These are phyloP conservation scores for Prionailurus viverrinus DNA, from an alignment of 2,113 vertebrate genomes.

Conservation along the genomic window DNA sequence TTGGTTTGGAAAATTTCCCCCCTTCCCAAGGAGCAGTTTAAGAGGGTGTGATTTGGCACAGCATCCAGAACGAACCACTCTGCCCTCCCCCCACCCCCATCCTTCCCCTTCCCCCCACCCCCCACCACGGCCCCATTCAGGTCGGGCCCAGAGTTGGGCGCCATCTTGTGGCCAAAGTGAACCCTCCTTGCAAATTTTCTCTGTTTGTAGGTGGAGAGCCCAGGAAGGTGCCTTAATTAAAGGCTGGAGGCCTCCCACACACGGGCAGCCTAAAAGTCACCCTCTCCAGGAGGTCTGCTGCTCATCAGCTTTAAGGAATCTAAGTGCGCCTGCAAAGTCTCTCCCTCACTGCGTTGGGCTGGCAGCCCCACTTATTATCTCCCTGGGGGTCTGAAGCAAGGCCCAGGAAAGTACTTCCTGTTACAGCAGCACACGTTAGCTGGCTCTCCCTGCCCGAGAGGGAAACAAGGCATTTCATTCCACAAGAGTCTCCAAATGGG, in stretches of 20 bases:
- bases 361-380: not conserved
- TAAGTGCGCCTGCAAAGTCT: not conserved
- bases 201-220: no score
- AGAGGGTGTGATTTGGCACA: not conserved
- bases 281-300: not conserved
- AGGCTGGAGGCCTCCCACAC: not conserved
- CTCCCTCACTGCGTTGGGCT: accelerated
- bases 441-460: not conserved
- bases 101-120: no score
- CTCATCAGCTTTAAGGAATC: not conserved
- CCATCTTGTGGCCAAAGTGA: constrained; percentile 60
- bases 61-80: not conserved
- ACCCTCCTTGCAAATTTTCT: not conserved
- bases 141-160: not conserved
- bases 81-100: not conserved
- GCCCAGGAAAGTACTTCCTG: not conserved
- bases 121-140: not conserved
- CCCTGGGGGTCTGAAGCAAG: not conserved
- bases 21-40: not conserved
- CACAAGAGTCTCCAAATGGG: not conserved
- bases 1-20: not conserved
- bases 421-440: not conserved
- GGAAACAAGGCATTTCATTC: not conserved
- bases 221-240: not conserved
- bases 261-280: not conserved